Percentiles rank a stretch among this genome's conserved stretches.
phyloP scores from a whole-genome alignment of 1,140 invertebrate genomes.

The Rhyacophila brunnea region DNA sequence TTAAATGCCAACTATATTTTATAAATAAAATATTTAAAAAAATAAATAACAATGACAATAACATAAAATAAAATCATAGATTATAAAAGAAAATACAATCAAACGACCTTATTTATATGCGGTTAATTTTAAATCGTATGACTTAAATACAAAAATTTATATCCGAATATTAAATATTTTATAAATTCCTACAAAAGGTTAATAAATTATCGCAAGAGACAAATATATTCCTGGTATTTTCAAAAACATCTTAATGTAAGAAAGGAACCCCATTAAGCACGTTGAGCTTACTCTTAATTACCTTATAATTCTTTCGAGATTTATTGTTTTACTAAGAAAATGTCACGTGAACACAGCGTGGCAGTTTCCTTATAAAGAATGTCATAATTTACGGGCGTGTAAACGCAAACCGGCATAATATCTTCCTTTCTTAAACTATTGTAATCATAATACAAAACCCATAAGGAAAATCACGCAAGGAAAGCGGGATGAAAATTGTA shows the following conservation, averaged over 20 bases:
- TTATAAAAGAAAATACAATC: too few species aligned
- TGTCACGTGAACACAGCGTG: slow-evolving; percentile 17
- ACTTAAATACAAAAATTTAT: too few species aligned
- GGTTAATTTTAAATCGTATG: too few species aligned
- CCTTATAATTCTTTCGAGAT: slow-evolving; percentile 34
- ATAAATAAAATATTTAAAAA: too few species aligned
- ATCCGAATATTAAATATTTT: too few species aligned
- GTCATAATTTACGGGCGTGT: slow-evolving; percentile 33
- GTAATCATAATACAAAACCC: slow-evolving; percentile 35
- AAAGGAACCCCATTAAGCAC: neutral
- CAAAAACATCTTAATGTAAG: neutral
- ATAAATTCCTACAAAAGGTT: too few species aligned
- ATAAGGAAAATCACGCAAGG: slow-evolving; percentile 28
- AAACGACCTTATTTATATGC: too few species aligned
- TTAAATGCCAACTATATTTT: too few species aligned
- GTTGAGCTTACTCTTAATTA: slow-evolving; percentile 31
- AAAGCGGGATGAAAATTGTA: neutral
- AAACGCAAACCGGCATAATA: slow-evolving; percentile 26
- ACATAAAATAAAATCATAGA: too few species aligned
- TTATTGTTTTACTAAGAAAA: slow-evolving; percentile 30
- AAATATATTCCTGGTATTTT: neutral
- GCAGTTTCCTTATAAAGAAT: slow-evolving; percentile 31
- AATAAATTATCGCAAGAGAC: neutral
- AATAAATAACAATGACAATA: too few species aligned
- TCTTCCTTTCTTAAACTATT: slow-evolving; percentile 35